Evolutionary conservation across 1,140 invertebrate genomes (phyloP).

Genomic region (Zaprionus ghesquierei): DNA sequence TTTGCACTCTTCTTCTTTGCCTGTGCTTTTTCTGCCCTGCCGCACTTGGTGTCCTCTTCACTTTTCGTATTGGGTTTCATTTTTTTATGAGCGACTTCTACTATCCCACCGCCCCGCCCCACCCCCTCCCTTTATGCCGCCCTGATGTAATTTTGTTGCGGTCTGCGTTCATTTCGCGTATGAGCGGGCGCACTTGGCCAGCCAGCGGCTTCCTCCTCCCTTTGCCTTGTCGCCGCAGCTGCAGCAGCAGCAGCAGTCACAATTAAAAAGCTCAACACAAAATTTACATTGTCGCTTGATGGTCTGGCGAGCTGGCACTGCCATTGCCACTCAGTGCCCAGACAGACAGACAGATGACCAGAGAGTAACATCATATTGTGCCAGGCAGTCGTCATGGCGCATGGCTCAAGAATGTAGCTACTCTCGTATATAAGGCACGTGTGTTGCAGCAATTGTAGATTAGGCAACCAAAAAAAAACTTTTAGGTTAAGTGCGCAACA

Average conservation of each 20-base stretch:
- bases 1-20: conserved; percentile 55
- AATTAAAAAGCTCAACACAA: conserved; percentile 82
- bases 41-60: conserved; percentile 15
- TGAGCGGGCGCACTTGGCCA: conserved; percentile 46
- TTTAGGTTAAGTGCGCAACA: background rate
- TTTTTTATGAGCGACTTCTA: conserved; percentile 64
- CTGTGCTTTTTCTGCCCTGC: conserved; percentile 13
- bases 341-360: conserved; percentile 15
- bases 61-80: conserved; percentile 54
- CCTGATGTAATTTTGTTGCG: conserved; percentile 58
- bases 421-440: background rate
- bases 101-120: background rate
- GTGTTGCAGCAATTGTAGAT: background rate
- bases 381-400: background rate
- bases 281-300: conserved; percentile 81
- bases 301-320: conserved; percentile 27
- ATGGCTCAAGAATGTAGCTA: background rate
- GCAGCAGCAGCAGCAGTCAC: conserved; percentile 64
- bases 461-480: background rate
- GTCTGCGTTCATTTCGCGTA: conserved; percentile 76
- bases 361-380: background rate
- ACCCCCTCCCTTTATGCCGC: background rate
- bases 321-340: conserved; percentile 23
- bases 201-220: background rate
- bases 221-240: too few species aligned